Conservation (phyloP, 1,140 invertebrate species). For the Heliconius hewitsoni region DNA sequence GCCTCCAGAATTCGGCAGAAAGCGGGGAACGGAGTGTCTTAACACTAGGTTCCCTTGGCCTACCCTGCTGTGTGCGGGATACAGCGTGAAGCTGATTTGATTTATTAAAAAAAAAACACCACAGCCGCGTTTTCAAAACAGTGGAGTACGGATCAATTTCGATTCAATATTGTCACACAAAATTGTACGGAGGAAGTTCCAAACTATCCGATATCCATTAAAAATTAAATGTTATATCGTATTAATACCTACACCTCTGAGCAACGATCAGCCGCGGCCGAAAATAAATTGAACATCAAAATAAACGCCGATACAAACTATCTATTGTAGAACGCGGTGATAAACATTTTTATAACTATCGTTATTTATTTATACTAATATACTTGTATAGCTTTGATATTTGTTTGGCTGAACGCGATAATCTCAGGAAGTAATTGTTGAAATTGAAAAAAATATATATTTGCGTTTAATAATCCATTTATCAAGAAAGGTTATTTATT, state of each 20-base stretch:
- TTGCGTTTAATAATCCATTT: no score
- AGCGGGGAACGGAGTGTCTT: no score
- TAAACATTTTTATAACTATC: not conserved
- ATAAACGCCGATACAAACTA: constrained; percentile 12
- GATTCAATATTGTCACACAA: constrained; percentile 50
- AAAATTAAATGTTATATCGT: constrained; percentile 57
- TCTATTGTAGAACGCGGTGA: constrained; percentile 9
- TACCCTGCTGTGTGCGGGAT: no score
- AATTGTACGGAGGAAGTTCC: constrained; percentile 45
- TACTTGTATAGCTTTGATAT: no score
- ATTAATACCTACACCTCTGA: constrained; percentile 56
- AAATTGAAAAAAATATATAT: no score
- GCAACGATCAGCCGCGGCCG: constrained; percentile 45
- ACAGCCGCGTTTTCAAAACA: not conserved
- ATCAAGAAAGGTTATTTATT: no score
- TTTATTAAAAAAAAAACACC: not conserved
- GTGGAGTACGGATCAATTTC: constrained; percentile 7
- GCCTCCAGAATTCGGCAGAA: no score
- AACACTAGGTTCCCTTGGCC: no score
- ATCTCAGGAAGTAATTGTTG: no score
- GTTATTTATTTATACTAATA: no score
- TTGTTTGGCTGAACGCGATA: no score
- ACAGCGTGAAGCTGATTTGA: not conserved
- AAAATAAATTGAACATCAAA: constrained; percentile 54
- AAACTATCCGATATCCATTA: constrained; percentile 53